Base-by-base conservation (phyloP, 1,140 invertebrate species). In the Cydia splendana region DNA sequence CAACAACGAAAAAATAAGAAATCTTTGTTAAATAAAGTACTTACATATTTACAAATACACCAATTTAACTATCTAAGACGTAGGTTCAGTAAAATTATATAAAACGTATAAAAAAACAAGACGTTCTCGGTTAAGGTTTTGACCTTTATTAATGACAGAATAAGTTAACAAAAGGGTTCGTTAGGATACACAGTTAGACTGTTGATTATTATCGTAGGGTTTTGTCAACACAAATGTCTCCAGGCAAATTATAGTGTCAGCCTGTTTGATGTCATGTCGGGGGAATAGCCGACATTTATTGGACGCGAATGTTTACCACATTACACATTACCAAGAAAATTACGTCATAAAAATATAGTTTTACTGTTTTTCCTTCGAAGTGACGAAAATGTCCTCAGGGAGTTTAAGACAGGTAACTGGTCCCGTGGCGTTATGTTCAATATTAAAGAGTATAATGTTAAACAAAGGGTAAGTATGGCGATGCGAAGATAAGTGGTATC, bases 271-370 rank as follows among this genome's bases (percentile, higher is more conserved):
- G 67, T 71, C 34, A 18, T 15, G 67, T 45, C 67, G 6, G 24
- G 67, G 34, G 34, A 71, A 38, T 71, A 38, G 34, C 30, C 34
- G 67, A 71, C 67, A 42, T 9, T 71, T 34, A 71, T 71, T 71
- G 67, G 67, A 71, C 30, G n/a, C 30, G 34, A 71, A 71, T 71
- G 67, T 42, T 71, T 71, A 34, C 30, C 67, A 71, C 57, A 3
- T 2, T 30, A 30, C 0, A 4, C 3, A 30, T 3, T 30, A 24
- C 57, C 18, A 4, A 51, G 10, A 62, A 57, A 57, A n/a, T 62
- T n/a, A n/a, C 18, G 53, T 20, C n/a, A 57, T 57, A 62, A 12
- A 62, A 62, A 62, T 24, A 62, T 24, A 24, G 18, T 62, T 62
- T 62, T 62, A 24, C 57, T 62, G 10, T 20, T 62, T 62, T 62